Conservation (phyloP, 2,797 vertebrate species). For the Hippoglossus hippoglossus region DNA sequence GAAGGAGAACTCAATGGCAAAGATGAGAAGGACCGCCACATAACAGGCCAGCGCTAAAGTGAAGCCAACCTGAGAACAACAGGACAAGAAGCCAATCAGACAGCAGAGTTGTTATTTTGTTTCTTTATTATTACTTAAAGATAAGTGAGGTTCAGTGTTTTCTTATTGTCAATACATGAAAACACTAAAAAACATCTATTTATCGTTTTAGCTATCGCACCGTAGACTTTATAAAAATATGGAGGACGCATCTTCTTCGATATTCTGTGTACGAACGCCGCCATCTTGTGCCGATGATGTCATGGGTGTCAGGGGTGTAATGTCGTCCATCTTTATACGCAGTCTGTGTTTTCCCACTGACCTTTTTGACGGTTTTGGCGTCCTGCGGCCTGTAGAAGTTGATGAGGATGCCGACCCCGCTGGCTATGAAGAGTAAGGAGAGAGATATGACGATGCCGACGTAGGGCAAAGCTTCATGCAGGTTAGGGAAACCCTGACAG, state of each 20-base stretch:
- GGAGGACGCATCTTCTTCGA: too few relatives aligned
- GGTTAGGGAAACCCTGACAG: slow-evolving; percentile 76
- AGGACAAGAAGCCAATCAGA: neutral
- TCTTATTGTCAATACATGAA: too few relatives aligned
- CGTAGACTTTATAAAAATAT: too few relatives aligned
- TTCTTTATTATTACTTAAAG: neutral
- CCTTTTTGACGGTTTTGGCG: slow-evolving; percentile 79
- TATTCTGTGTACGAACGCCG: too few relatives aligned
- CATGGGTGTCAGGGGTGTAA: too few relatives aligned
- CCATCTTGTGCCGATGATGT: too few relatives aligned
- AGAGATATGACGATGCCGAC: slow-evolving; percentile 78
- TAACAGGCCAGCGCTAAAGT: slow-evolving; percentile 49
- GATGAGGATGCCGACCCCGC: slow-evolving; percentile 81
- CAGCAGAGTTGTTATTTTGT: neutral
- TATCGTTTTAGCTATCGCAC: too few relatives aligned
- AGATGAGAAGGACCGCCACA: slow-evolving; percentile 38
- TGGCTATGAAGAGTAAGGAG: slow-evolving; percentile 82
- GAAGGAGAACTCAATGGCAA: slow-evolving; percentile 50
- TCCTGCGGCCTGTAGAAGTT: slow-evolving; percentile 84
- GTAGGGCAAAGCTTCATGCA: slow-evolving; percentile 84
- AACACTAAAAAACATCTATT: too few relatives aligned
- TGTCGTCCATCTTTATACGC: too few relatives aligned
- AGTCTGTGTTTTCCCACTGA: slow-evolving; percentile 45
- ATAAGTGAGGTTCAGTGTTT: too few relatives aligned
- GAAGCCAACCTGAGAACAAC: slow-evolving; percentile 75